Conservation (phyloP, 2,113 vertebrate species). For the Sebastes fasciatus region DNA sequence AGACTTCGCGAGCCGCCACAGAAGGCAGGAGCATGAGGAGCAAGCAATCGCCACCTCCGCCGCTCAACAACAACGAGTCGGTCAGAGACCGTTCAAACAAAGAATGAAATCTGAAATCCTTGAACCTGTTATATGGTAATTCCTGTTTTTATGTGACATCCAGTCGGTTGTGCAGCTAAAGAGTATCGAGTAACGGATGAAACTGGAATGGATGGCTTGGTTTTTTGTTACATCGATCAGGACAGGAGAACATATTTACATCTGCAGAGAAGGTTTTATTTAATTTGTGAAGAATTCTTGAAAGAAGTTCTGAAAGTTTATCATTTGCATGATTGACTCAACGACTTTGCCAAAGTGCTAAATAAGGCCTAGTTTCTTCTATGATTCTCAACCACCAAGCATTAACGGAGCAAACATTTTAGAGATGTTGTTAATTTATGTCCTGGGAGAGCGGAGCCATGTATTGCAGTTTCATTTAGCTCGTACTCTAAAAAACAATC, state of each 20-base stretch:
- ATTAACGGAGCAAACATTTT: slow-evolving; percentile 8
- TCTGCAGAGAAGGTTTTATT: background rate
- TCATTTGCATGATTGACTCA: background rate
- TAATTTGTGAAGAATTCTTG: background rate
- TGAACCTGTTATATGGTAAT: slow-evolving; percentile 20
- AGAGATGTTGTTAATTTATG: background rate
- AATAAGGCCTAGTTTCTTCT: background rate
- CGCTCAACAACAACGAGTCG: slow-evolving; percentile 86
- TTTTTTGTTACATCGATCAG: slow-evolving; percentile 11
- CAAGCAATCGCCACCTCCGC: slow-evolving; percentile 87
- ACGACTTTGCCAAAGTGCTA: slow-evolving; percentile 17
- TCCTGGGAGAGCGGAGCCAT: slow-evolving; percentile 50
- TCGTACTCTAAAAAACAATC: slow-evolving; percentile 48
- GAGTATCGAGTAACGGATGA: slow-evolving; percentile 42
- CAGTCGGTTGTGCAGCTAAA: slow-evolving; percentile 64
- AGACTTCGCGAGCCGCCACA: slow-evolving; percentile 85
- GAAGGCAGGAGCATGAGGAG: slow-evolving; percentile 85
- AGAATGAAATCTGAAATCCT: slow-evolving; percentile 49
- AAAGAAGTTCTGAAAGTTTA: background rate
- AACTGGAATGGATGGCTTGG: slow-evolving; percentile 60
- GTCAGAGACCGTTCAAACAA: slow-evolving; percentile 70
- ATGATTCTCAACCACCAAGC: slow-evolving; percentile 11
- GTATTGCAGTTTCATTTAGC: slow-evolving; percentile 56
- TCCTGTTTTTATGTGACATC: slow-evolving; percentile 60
- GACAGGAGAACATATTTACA: background rate